Conservation (phyloP, 2,888 invertebrate genomes). For the Bombylius major region DNA sequence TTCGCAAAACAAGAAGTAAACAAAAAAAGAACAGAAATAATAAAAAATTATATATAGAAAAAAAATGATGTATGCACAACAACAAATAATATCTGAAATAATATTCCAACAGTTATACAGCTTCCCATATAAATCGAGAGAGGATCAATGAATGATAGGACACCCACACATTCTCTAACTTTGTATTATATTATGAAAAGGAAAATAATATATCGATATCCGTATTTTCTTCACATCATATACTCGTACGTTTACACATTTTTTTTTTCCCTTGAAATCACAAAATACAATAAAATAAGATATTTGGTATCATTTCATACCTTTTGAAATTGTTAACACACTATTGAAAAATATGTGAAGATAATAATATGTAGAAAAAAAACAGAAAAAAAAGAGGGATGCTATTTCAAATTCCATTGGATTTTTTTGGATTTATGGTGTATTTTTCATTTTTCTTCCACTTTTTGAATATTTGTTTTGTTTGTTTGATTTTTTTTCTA, state of each 20-base stretch:
- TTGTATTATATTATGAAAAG: too few relatives aligned
- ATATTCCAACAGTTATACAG: too few relatives aligned
- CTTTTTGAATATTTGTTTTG: neutral
- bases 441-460: slow-evolving; percentile 2
- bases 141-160: slow-evolving; percentile 6
- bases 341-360: slow-evolving; percentile 3
- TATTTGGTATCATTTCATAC: too few relatives aligned
- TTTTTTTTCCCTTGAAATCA: too few relatives aligned
- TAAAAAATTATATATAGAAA: neutral
- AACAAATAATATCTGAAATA: too few relatives aligned
- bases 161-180: neutral
- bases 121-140: slow-evolving; percentile 8
- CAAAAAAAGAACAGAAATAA: too few relatives aligned
- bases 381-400: neutral
- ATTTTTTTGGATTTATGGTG: slow-evolving; percentile 4
- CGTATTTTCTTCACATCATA: too few relatives aligned
- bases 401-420: slow-evolving; percentile 4
- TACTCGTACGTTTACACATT: too few relatives aligned
- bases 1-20: too few relatives aligned
- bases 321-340: neutral
- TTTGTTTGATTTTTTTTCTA: neutral
- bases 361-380: neutral
- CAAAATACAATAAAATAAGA: too few relatives aligned
- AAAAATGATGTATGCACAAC: too few relatives aligned
- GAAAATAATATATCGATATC: too few relatives aligned